phyloP scores from a whole-genome alignment of 2,113 vertebrate genomes.

The Spilogale gracilis region DNA sequence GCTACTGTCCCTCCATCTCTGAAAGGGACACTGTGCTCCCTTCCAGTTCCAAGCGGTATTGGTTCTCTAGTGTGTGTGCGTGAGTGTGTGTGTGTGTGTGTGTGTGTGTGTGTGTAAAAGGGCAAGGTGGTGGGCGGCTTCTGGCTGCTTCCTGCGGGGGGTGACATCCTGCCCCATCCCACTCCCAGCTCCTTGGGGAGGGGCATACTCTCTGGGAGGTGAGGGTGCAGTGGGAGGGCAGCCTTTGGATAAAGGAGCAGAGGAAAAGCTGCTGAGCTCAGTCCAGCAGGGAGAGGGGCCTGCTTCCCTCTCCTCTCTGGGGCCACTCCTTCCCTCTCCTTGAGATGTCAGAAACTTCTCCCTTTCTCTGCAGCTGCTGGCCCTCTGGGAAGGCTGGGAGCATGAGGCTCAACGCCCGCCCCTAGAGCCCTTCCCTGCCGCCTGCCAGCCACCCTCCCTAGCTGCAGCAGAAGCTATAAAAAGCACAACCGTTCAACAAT shows the following conservation, averaged over 20 bases:
- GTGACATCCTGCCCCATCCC: conserved; percentile 24
- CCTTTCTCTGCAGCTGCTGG: not conserved
- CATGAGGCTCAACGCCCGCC: conserved; percentile 53
- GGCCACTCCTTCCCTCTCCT: not conserved
- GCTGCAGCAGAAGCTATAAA: conserved; percentile 76
- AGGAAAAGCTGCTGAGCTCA: not conserved
- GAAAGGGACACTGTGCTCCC: not conserved
- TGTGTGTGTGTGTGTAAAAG: not conserved
- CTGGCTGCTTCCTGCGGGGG: not conserved
- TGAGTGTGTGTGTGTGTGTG: not conserved
- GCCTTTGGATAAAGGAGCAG: not conserved
- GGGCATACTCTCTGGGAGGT: not conserved
- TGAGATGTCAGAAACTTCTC: not conserved
- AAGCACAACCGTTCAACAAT: conserved; percentile 75
- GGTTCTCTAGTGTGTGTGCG: not conserved
- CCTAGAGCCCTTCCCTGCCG: conserved; percentile 59
- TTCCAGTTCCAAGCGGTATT: not conserved
- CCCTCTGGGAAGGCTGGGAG: conserved; percentile 3
- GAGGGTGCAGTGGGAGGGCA: not conserved
- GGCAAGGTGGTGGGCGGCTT: conserved; percentile 15
- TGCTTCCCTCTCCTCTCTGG: not conserved
- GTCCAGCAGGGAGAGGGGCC: not conserved
- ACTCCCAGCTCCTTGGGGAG: not conserved
- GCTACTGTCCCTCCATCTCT: not conserved
- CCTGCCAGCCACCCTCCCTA: conserved; percentile 70